Conservation (phyloP, 1,140 invertebrate genomes). For the Battus philenor region DNA sequence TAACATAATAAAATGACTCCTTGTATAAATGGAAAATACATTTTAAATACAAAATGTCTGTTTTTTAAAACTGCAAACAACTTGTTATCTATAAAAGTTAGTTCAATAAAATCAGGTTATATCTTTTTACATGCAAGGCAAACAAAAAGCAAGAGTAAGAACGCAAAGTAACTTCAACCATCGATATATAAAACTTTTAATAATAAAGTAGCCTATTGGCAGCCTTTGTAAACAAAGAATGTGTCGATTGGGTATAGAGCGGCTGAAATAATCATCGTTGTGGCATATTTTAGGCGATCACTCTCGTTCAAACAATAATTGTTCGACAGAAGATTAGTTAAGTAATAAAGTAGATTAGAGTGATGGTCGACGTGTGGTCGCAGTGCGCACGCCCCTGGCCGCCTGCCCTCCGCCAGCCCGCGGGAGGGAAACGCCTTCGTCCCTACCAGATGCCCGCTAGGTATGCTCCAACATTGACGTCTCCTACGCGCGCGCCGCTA, state of each 20-base stretch:
- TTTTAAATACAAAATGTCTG: too few species aligned
- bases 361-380: slow-evolving; percentile 56
- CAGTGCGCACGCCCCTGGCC: slow-evolving; percentile 58
- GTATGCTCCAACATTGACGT: slow-evolving; percentile 46
- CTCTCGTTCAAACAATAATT: slow-evolving; percentile 37
- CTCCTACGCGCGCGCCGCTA: slow-evolving; percentile 37
- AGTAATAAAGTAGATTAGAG: slow-evolving; percentile 60
- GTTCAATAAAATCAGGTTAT: slow-evolving; percentile 3
- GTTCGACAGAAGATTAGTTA: slow-evolving; percentile 52
- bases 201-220: not conserved
- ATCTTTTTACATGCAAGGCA: slow-evolving; percentile 40
- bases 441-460: slow-evolving; percentile 56
- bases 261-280: slow-evolving; percentile 29
- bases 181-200: slow-evolving; percentile 17
- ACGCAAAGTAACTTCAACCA: slow-evolving; percentile 22
- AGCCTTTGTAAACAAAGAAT: slow-evolving; percentile 4
- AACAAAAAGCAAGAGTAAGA: slow-evolving; percentile 30
- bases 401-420: slow-evolving; percentile 49
- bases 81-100: slow-evolving; percentile 6
- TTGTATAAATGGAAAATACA: too few species aligned
- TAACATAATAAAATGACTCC: too few species aligned
- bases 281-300: slow-evolving; percentile 40
- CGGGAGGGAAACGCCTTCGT: slow-evolving; percentile 66
- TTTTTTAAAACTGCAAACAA: too few species aligned
- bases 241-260: slow-evolving; percentile 3